phyloP scores from a whole-genome alignment of 2,888 invertebrate species.

The Vesta saturnalis region DNA sequence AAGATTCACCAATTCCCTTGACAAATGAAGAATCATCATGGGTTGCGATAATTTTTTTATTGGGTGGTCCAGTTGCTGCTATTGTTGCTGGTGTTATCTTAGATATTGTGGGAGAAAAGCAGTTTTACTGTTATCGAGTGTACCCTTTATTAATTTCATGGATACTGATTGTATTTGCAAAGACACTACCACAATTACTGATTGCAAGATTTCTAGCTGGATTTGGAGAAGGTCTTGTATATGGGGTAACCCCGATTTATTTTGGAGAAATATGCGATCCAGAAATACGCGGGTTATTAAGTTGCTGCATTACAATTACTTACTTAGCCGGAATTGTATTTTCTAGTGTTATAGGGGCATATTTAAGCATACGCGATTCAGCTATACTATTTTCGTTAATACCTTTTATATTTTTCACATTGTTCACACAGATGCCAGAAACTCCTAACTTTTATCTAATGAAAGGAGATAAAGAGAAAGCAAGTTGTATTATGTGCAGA shows the following conservation, averaged over 20 bases:
- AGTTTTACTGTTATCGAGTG: constrained; percentile 60
- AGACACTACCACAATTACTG: constrained; percentile 49
- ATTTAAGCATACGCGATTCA: too few species aligned
- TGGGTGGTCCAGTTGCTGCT: constrained; percentile 72
- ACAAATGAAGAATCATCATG: constrained; percentile 67
- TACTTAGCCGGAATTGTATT: too few species aligned
- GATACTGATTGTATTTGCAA: constrained; percentile 70
- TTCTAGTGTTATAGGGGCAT: too few species aligned
- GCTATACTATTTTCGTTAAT: too few species aligned
- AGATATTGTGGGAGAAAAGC: constrained; percentile 73
- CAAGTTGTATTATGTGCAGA: neutral
- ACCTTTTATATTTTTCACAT: too few species aligned
- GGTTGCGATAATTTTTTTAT: constrained; percentile 72
- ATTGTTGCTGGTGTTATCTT: constrained; percentile 70
- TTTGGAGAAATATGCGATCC: neutral
- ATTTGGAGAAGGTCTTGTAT: neutral
- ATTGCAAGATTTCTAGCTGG: neutral
- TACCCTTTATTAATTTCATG: constrained; percentile 55
- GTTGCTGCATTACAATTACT: too few species aligned
- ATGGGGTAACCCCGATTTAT: neutral
- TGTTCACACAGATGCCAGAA: constrained; percentile 19
- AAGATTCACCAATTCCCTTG: constrained; percentile 63
- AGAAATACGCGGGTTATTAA: too few species aligned
- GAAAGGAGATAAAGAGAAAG: neutral
- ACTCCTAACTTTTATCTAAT: constrained; percentile 15